Percentiles rank a stretch among this genome's conserved stretches.
These are phyloP conservation scores for Drosophila mayaguana DNA, from an alignment of 2,888 invertebrate species.

Conservation along the genomic window DNA sequence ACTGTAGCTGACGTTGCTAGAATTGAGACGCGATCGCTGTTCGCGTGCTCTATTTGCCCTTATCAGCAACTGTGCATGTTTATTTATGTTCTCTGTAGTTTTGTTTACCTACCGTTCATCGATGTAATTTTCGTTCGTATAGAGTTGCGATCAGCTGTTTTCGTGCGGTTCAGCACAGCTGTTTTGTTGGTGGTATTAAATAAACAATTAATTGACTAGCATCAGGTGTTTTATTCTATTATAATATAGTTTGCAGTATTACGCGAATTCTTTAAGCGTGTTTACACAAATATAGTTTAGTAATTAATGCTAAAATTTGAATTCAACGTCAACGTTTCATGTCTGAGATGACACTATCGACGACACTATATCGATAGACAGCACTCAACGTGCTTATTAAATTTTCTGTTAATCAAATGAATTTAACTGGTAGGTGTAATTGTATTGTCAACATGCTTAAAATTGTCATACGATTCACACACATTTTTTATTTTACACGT, in stretches of 20 bases:
- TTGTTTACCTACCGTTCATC: constrained; percentile 49
- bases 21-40: constrained; percentile 30
- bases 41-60: constrained; percentile 48
- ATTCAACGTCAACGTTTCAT: not conserved
- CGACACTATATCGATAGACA: constrained; percentile 19
- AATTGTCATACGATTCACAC: not conserved
- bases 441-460: too few species aligned
- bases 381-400: not conserved
- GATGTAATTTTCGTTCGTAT: constrained; percentile 22
- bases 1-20: constrained; percentile 26
- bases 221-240: not conserved
- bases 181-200: not conserved
- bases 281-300: not conserved
- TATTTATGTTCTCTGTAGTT: constrained; percentile 30
- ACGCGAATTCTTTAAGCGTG: too few species aligned
- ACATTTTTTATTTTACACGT: not conserved
- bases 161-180: constrained; percentile 24
- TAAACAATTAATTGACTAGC: not conserved
- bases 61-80: constrained; percentile 72
- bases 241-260: not conserved
- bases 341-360: not conserved
- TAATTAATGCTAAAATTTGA: constrained; percentile 12
- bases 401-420: not conserved
- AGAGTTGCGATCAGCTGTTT: constrained; percentile 43
- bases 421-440: not conserved